phyloP scores from a whole-genome alignment of 2,113 vertebrate genomes.

The Cyanoramphus novaezelandiae region DNA sequence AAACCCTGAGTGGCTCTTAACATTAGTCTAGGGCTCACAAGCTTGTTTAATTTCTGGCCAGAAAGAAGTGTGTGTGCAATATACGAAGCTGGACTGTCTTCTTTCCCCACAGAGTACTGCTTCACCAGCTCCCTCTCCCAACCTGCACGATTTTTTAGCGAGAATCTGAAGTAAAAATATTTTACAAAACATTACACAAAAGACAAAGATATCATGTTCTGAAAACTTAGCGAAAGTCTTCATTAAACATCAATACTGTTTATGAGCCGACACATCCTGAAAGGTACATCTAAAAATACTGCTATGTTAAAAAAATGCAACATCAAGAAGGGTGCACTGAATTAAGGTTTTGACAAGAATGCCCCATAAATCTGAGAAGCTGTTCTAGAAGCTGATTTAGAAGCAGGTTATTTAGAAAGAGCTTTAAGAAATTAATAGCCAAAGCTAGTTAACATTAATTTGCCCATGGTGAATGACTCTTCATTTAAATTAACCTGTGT shows the following conservation, averaged over 20 bases:
- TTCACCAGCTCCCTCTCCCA: not conserved
- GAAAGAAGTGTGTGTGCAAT: not conserved
- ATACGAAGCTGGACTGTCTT: not conserved
- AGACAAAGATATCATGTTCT: not conserved
- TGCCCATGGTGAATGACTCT: not conserved
- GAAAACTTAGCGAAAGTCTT: not conserved
- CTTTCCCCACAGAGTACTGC: not conserved
- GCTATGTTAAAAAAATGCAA: not conserved
- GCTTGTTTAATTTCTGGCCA: not conserved
- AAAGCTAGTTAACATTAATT: not conserved
- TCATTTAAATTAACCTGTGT: not conserved
- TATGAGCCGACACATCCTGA: not conserved
- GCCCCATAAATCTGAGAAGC: not conserved
- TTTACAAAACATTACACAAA: not conserved
- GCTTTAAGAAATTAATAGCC: not conserved
- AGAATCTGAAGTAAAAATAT: not conserved
- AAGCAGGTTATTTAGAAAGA: not conserved
- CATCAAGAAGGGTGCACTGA: not conserved
- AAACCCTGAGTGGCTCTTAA: not conserved
- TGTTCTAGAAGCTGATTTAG: not conserved
- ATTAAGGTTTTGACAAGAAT: not conserved
- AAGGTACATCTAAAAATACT: not conserved
- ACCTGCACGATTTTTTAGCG: not conserved
- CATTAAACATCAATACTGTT: not conserved
- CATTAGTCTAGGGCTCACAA: not conserved